Evolutionary conservation across 2,888 invertebrate genomes (phyloP).

Genomic region (Harmothoe impar): DNA sequence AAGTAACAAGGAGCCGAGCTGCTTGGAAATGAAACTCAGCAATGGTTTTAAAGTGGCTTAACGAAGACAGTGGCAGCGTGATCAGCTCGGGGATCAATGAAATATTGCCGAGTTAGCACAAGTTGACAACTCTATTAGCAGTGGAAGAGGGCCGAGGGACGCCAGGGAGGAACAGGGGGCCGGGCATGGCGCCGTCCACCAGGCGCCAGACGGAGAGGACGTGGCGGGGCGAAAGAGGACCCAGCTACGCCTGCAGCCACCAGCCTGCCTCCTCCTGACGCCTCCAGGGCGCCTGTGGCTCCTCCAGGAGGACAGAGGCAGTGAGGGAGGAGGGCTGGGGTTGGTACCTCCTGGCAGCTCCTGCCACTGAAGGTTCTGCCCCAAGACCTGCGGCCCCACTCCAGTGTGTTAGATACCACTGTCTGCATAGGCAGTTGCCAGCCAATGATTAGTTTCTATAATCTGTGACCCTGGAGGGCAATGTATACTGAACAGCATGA

Average conservation of each 20-base stretch:
- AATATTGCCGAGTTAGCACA: background rate
- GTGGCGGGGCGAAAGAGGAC: background rate
- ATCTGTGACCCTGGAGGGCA: too few relatives aligned
- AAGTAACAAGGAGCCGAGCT: too few relatives aligned
- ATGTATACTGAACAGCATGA: too few relatives aligned
- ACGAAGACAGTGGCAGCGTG: background rate
- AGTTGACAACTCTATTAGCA: background rate
- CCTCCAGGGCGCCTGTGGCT: slow-evolving; percentile 13
- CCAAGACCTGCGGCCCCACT: too few relatives aligned
- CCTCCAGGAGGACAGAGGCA: background rate
- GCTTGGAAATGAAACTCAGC: background rate
- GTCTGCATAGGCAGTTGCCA: too few relatives aligned
- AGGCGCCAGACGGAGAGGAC: background rate
- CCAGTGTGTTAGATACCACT: too few relatives aligned
- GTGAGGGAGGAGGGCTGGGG: too few relatives aligned
- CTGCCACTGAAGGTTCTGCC: too few relatives aligned
- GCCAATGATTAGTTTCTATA: too few relatives aligned
- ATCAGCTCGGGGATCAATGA: background rate
- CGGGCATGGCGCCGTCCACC: background rate
- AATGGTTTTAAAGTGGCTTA: background rate
- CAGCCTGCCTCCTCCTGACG: background rate
- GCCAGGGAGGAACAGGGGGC: background rate
- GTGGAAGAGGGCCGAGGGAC: background rate
- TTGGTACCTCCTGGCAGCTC: too few relatives aligned
- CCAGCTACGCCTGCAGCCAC: background rate